A percentile compares a stretch with the other conserved stretches of the same genome.
Evolutionary conservation across 2,797 vertebrate species (phyloP).

Genomic region (Thunnus albacares): DNA sequence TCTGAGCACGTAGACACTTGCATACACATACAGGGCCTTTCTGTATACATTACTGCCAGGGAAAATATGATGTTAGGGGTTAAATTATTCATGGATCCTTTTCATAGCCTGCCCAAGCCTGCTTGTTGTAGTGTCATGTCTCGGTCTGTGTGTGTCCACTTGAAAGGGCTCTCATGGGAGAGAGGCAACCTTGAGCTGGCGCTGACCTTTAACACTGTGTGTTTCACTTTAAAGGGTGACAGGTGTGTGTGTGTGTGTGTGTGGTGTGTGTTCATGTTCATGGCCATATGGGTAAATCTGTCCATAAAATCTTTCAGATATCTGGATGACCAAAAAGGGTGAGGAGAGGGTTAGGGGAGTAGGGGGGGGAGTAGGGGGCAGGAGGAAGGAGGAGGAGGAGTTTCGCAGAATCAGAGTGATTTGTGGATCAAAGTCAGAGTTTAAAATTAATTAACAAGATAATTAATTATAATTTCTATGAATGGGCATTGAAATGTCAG

Average conservation of each 20-base stretch:
- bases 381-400: neutral
- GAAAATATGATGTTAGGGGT: conserved; percentile 78
- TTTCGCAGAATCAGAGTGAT: neutral
- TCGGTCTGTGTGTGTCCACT: conserved; percentile 64
- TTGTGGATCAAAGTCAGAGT: neutral
- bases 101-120: conserved; percentile 54
- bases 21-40: conserved; percentile 9
- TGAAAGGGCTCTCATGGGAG: conserved; percentile 66
- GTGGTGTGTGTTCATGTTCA: conserved; percentile 43
- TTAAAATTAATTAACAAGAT: conserved; percentile 38
- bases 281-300: conserved; percentile 53
- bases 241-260: conserved; percentile 44
- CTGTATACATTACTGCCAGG: conserved; percentile 73
- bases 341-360: neutral
- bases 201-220: conserved; percentile 78
- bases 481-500: conserved; percentile 21
- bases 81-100: conserved; percentile 85
- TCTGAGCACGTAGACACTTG: conserved; percentile 1
- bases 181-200: conserved; percentile 72
- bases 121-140: conserved; percentile 70
- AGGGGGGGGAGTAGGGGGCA: neutral
- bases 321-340: conserved; percentile 32
- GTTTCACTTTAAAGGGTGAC: conserved; percentile 67
- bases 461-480: conserved; percentile 44
- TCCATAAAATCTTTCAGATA: conserved; percentile 39